Evolutionary conservation across 2,113 vertebrate species (phyloP), one percentile per base, ranked within the genome.

Genomic region (Peromyscus polionotus): DNA sequence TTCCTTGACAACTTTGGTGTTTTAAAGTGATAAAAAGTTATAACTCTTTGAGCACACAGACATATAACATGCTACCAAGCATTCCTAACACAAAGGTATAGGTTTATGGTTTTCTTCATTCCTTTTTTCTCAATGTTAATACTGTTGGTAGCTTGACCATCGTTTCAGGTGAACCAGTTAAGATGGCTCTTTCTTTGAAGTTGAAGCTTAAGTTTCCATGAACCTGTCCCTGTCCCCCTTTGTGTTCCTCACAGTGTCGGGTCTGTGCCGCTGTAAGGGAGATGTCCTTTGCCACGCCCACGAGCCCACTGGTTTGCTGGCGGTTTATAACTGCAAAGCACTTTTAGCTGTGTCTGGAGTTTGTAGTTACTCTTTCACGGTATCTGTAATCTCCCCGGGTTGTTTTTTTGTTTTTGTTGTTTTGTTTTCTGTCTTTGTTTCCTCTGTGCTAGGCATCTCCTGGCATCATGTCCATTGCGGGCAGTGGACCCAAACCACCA

Each of bases 101-200:
- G 96, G 45, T 73, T 91, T 97, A 90, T 79, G 96, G 28, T 0
- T 42, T 61, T 90, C 33, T 59, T n/a, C 33, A 73, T 73, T 73
- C 39, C 96, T 98, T 22, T 24, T 42, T 42, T 75, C 72, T 42
- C 10, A 96, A 97, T 98, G 97, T 98, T 97, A 92, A 98, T 94
- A 96, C 89, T 97, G 93, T 97, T 95, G 36, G 91, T 98, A 97
- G 85, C 98, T 97, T 97, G 91, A 65, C 94, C 97, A 95, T 95
- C 98, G 98, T 97, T 98, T 98, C 96, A 98, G 97, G 95, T 95
- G 95, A 97, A 96, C 93, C 97, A 97, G 98, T 98, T 98, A 98
- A 98, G 98, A 63, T 77, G 72, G 76, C 97, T 97, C 98, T 97
- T 98, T 20, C 73, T 98, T 98, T 96, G 65, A 98, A n/a, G 91